Percentiles rank a stretch among this genome's conserved stretches.
These are phyloP conservation scores for Podocnemis expansa DNA, from an alignment of 2,113 vertebrate species.

Conservation along the genomic window DNA sequence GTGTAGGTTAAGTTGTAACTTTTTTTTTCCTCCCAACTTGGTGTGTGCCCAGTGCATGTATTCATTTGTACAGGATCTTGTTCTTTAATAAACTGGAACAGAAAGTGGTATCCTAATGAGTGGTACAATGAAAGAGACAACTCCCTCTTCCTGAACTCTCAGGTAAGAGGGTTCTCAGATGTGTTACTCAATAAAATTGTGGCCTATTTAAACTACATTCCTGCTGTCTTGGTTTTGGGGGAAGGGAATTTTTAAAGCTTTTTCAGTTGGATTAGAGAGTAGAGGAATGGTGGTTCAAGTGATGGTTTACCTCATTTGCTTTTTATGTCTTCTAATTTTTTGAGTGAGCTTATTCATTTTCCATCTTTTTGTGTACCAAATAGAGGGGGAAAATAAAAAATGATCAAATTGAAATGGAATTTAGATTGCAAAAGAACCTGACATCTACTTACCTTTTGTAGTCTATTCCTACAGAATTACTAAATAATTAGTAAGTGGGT, in stretches of 20 bases:
- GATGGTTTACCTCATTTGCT: not conserved
- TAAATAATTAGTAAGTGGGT: not conserved
- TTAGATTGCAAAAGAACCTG: not conserved
- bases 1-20: not conserved
- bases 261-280: not conserved
- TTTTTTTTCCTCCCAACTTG: not conserved
- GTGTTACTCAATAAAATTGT: not conserved
- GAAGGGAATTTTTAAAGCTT: not conserved
- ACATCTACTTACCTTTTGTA: not conserved
- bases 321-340: constrained; percentile 15
- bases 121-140: not conserved
- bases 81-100: not conserved
- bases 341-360: not conserved
- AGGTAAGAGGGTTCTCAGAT: too few relatives aligned
- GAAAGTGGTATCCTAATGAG: not conserved
- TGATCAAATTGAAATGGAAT: not conserved
- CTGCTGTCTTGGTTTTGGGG: not conserved
- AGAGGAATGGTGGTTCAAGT: not conserved
- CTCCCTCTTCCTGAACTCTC: too few relatives aligned
- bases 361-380: not conserved
- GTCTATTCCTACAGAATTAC: not conserved
- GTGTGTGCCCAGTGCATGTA: not conserved
- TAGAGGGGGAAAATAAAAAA: not conserved
- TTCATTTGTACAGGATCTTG: not conserved
- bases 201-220: accelerated